Evolutionary conservation across 35 echinoderm and acorn worm species (phyloP).

Genomic region (Amphiura filiformis): DNA sequence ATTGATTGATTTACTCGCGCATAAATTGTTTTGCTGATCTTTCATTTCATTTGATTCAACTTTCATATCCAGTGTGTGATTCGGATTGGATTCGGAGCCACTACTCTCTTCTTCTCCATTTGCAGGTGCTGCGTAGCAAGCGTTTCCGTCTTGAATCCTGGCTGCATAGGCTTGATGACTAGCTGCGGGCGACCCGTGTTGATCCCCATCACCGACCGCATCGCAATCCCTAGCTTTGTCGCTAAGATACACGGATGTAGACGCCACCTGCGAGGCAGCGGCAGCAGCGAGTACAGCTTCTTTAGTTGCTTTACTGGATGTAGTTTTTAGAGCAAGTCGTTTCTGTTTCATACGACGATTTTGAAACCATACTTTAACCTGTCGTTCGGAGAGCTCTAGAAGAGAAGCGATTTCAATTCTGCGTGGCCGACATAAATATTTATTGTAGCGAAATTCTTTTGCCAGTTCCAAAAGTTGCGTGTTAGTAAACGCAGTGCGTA

Average conservation of each 20-base stretch:
- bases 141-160: not conserved
- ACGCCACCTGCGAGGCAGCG: not conserved
- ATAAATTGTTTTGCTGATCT: not conserved
- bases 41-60: not conserved
- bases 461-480: conserved; percentile 93
- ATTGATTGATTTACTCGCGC: not conserved
- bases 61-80: not conserved
- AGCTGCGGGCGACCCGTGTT: not conserved
- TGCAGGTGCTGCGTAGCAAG: not conserved
- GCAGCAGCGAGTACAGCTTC: not conserved
- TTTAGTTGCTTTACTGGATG: conserved; percentile 18
- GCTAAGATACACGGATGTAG: not conserved
- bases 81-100: not conserved
- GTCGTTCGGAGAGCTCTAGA: conserved; percentile 86
- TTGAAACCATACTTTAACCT: conserved; percentile 79
- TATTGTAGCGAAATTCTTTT: conserved; percentile 86
- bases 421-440: conserved; percentile 85
- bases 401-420: conserved; percentile 90
- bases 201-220: not conserved
- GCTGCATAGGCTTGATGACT: not conserved
- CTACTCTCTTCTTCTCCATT: not conserved
- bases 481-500: conserved; percentile 89
- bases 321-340: conserved; percentile 40
- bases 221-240: not conserved
- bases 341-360: conserved; percentile 62